These are phyloP conservation scores for Hydropsyche tenuis DNA, from an alignment of 1,140 invertebrate genomes.

Conservation along the genomic window DNA sequence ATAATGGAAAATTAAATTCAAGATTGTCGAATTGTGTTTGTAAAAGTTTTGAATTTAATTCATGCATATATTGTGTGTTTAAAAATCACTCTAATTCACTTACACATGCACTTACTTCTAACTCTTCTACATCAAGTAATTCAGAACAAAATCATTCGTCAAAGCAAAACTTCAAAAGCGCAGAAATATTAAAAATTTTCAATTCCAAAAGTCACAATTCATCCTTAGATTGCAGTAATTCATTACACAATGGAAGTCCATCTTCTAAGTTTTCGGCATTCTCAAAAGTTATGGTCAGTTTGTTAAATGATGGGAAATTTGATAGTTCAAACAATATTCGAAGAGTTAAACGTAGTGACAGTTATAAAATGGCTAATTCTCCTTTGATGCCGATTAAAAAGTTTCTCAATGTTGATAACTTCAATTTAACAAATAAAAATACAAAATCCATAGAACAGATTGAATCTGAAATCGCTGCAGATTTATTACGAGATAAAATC, in stretches of 20 bases:
- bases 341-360: conserved; percentile 81
- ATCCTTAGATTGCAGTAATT: neutral
- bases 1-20: conserved; percentile 35
- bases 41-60: conserved; percentile 40
- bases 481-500: conserved; percentile 70
- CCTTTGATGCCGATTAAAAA: conserved; percentile 67
- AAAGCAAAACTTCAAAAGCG: conserved; percentile 52
- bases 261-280: conserved; percentile 38
- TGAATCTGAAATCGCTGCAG: conserved; percentile 67
- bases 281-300: conserved; percentile 44
- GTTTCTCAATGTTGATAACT: conserved; percentile 59
- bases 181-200: conserved; percentile 62
- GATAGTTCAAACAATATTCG: conserved; percentile 53
- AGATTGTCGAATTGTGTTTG: conserved; percentile 44
- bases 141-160: conserved; percentile 17
- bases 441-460: conserved; percentile 64
- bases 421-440: conserved; percentile 57
- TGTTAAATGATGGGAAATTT: conserved; percentile 47
- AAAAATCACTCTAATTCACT: conserved; percentile 38
- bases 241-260: conserved; percentile 6
- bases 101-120: neutral
- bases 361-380: conserved; percentile 83
- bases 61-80: conserved; percentile 41
- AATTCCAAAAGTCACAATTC: conserved; percentile 51
- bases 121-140: neutral